phyloP scores from a whole-genome alignment of 2,797 vertebrate species.

The Hyperoplus lanceolatus region DNA sequence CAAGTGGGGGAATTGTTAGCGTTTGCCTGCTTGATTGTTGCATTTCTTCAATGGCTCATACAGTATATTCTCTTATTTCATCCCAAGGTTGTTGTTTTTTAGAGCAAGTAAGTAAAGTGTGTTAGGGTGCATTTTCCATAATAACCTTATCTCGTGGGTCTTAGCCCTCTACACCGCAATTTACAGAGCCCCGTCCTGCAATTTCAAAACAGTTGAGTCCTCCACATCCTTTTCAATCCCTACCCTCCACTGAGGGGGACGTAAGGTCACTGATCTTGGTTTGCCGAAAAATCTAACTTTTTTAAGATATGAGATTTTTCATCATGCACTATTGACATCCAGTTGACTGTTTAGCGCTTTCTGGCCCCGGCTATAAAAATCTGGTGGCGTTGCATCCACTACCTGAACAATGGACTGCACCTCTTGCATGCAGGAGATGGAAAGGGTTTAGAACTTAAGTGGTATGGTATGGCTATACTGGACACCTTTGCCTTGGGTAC shows the following conservation, averaged over 20 bases:
- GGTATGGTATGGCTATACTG: neutral
- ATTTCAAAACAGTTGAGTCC: constrained; percentile 17
- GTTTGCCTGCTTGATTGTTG: neutral
- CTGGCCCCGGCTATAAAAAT: constrained; percentile 1
- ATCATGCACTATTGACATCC: constrained; percentile 13
- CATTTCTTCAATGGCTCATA: neutral
- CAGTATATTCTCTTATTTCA: too few species aligned
- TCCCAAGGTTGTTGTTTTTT: too few species aligned
- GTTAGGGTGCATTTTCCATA: constrained; percentile 14
- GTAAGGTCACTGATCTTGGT: constrained; percentile 19
- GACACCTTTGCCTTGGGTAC: neutral
- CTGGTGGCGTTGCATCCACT: neutral
- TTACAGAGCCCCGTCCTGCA: constrained; percentile 17
- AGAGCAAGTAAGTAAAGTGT: neutral
- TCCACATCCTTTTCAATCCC: constrained; percentile 14
- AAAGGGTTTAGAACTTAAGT: constrained; percentile 1
- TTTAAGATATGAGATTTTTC: neutral
- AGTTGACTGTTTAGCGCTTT: constrained; percentile 15
- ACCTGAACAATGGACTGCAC: neutral
- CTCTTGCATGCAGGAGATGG: neutral
- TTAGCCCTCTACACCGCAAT: constrained; percentile 10
- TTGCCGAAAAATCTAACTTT: constrained; percentile 19
- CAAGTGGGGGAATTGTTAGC: neutral
- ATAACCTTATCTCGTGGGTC: constrained; percentile 11
- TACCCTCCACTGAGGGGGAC: neutral